Evolutionary conservation across 2,888 invertebrate genomes (phyloP), one percentile per base, ranked within the genome.

Genomic region (Anaspis maculata): DNA sequence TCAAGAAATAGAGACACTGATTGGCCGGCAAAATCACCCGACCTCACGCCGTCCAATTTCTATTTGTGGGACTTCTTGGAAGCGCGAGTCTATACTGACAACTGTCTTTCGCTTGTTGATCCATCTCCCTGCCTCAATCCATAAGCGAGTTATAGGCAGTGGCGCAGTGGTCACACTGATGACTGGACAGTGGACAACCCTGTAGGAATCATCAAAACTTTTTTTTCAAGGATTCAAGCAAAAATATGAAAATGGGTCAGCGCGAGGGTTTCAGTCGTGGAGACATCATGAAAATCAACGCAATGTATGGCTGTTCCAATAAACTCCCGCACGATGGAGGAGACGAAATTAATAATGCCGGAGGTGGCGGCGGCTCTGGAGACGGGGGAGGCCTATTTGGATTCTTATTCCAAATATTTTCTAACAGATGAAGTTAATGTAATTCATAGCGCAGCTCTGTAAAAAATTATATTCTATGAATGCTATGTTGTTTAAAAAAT

Each of bases 231-330:
- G 52, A 54, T 33, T 27, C 49, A 3, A 36, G 38, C 2, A 51
- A 52, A 57, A 67, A 66, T 1, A 61, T 66, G 0, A 69, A 69
- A 44, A 66, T 87, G 49, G 86, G 87, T 0, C 87, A 87, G 52
- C 68, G 87, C 7, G 74, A 79, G 33, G 83, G 83, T 0, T 75
- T 87, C 46, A 85, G 85, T 36, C 66, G 71, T 10, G 73, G 71
- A 1, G 86, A 87, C 52, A 73, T 86, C 6, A 71, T 71, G 41
- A 87, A 87, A 61, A 64, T 87, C 9, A 79, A 81, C 49, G 67
- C 68, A 35, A 86, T 87, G 85, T 87, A 87, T 59, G 74, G 75
- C 27, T 86, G 85, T 36, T 52, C 56, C 4, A 50, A 56, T 16
- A 51, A 49, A 37, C 46, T 49, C 3, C 39, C 45, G 6, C 5